These are phyloP conservation scores for Cyprinodon diabolis DNA, from an alignment of 2,797 vertebrate genomes.

Conservation along the genomic window DNA sequence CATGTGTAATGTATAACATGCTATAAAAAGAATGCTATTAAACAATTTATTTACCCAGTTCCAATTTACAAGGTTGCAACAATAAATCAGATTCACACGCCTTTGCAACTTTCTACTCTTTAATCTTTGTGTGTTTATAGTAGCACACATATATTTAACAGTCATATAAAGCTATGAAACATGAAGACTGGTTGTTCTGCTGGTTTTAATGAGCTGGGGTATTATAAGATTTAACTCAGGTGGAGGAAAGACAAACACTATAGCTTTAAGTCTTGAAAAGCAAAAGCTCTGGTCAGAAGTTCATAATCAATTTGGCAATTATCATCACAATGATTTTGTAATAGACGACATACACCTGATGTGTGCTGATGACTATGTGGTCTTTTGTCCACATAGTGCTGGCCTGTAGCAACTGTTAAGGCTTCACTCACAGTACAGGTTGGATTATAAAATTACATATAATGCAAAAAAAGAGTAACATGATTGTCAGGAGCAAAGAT, in stretches of 20 bases:
- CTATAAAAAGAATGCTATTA: slow-evolving; percentile 13
- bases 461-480: no score
- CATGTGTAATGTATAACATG: slow-evolving; percentile 3
- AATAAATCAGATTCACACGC: slow-evolving; percentile 12
- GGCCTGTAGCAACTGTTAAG: no score
- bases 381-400: no score
- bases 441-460: no score
- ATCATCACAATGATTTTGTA: neutral
- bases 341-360: no score
- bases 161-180: slow-evolving; percentile 29
- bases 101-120: neutral
- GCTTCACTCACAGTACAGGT: no score
- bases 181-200: slow-evolving; percentile 41
- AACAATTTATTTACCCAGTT: slow-evolving; percentile 1
- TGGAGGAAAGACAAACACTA: slow-evolving; percentile 6
- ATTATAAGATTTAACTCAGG: slow-evolving; percentile 17
- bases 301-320: neutral
- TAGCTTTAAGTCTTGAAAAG: slow-evolving; percentile 26
- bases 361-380: no score
- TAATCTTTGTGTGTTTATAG: slow-evolving; percentile 19
- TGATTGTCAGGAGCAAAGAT: no score
- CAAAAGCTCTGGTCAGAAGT: neutral
- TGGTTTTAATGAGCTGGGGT: slow-evolving; percentile 27
- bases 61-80: slow-evolving; percentile 12
- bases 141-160: slow-evolving; percentile 32